Evolutionary conservation across 2,888 invertebrate species (phyloP).

Genomic region (Pycnomerus fuliginosus): DNA sequence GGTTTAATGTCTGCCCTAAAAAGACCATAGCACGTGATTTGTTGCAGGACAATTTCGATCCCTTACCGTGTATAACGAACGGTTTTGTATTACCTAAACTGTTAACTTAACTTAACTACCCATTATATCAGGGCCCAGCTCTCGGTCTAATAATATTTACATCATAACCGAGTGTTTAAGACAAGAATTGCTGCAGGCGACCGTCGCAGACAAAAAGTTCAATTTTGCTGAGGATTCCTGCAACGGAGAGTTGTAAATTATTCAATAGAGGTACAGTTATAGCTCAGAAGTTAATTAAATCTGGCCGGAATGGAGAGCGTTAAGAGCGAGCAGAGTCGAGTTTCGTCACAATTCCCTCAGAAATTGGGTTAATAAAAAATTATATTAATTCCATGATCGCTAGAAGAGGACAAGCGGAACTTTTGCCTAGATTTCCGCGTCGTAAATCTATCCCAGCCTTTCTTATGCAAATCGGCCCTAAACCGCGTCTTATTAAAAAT

Average conservation of each 20-base stretch:
- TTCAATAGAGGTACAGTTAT: conserved; percentile 11
- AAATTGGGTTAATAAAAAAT: conserved; percentile 6
- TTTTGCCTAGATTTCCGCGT: no score
- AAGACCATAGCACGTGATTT: no score
- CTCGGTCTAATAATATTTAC: no score
- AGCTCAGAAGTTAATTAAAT: conserved; percentile 16
- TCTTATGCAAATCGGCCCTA: conserved; percentile 17
- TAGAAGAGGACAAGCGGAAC: no score
- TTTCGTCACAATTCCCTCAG: conserved; percentile 5
- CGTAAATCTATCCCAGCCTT: no score
- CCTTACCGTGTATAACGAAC: no score
- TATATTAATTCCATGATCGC: conserved; percentile 1
- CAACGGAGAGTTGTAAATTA: conserved; percentile 12
- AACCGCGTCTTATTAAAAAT: conserved; percentile 16
- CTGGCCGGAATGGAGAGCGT: conserved; percentile 1
- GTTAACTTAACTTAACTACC: no score
- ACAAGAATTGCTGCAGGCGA: neutral
- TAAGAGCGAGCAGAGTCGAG: conserved; percentile 5
- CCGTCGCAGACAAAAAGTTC: neutral
- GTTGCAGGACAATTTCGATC: no score
- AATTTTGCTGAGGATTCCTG: conserved; percentile 10
- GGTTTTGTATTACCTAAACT: no score
- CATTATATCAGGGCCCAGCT: no score
- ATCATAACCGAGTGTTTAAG: no score
- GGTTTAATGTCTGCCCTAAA: no score